Conservation (phyloP, 2,888 invertebrate genomes). For the Harpalus rubripes region DNA sequence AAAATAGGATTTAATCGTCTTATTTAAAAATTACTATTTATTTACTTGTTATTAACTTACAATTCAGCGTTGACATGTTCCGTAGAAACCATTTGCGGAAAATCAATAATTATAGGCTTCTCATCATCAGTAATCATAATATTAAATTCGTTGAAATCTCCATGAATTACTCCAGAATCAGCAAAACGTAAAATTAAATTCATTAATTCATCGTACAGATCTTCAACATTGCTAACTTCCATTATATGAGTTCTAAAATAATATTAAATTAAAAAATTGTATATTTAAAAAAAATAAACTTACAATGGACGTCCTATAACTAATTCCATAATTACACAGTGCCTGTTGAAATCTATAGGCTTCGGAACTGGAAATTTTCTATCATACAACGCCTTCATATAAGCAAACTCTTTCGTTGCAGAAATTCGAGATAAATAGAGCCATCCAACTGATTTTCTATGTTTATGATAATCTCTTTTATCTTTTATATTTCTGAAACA, state of each 20-base stretch:
- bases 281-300: conserved; percentile 74
- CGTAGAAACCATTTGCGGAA: conserved; percentile 99
- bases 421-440: conserved; percentile 97
- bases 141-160: conserved; percentile 99
- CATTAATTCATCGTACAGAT: conserved; percentile 96
- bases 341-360: conserved; percentile 95
- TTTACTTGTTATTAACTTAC: too few relatives aligned
- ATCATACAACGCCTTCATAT: conserved; percentile 95
- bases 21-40: too few relatives aligned
- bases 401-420: conserved; percentile 98
- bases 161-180: conserved; percentile 97
- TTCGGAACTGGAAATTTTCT: conserved; percentile 96
- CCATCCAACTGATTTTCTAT: conserved; percentile 95
- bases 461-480: conserved; percentile 97
- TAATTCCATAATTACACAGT: conserved; percentile 98
- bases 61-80: conserved; percentile 94
- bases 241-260: conserved; percentile 80
- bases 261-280: neutral
- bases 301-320: conserved; percentile 90
- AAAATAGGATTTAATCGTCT: too few relatives aligned
- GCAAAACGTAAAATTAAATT: conserved; percentile 93
- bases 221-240: conserved; percentile 84
- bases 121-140: conserved; percentile 91
- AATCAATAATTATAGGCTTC: conserved; percentile 95
- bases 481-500: conserved; percentile 97